Conservation (phyloP, 1,140 invertebrate genomes). For the Danaus melanippus region DNA sequence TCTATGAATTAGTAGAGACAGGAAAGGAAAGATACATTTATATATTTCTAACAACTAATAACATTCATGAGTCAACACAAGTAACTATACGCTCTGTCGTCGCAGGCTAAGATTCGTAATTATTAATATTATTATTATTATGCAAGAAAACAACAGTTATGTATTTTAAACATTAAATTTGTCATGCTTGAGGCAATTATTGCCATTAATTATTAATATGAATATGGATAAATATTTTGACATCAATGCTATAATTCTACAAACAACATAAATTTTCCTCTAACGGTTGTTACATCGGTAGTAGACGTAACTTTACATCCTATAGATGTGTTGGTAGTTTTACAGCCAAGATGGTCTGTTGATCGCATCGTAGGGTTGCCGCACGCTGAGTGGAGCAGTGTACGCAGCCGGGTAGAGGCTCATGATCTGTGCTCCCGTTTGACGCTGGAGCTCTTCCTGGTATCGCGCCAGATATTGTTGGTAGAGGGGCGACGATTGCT, state of each 20-base stretch:
- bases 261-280: slow-evolving; percentile 52
- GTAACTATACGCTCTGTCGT: slow-evolving; percentile 2
- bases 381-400: slow-evolving; percentile 74
- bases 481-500: slow-evolving; percentile 76
- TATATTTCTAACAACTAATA: slow-evolving; percentile 11
- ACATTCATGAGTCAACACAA: slow-evolving; percentile 13
- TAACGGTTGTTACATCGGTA: slow-evolving; percentile 42
- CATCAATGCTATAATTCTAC: slow-evolving; percentile 39
- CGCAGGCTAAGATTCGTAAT: slow-evolving; percentile 7
- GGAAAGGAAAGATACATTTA: slow-evolving; percentile 11
- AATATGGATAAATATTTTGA: slow-evolving; percentile 33
- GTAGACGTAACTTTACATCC: slow-evolving; percentile 7
- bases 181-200: slow-evolving; percentile 35
- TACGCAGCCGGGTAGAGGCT: slow-evolving; percentile 76
- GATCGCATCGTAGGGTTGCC: slow-evolving; percentile 78
- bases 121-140: background rate
- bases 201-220: slow-evolving; percentile 17
- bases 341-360: slow-evolving; percentile 74
- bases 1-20: slow-evolving; percentile 14
- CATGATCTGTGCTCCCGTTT: slow-evolving; percentile 68
- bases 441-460: slow-evolving; percentile 73
- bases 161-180: slow-evolving; percentile 25
- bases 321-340: slow-evolving; percentile 12
- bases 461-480: slow-evolving; percentile 78
- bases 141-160: slow-evolving; percentile 14